A percentile compares a stretch with the other conserved stretches of the same genome.
Conservation (phyloP, 2,113 vertebrate genomes). For the Syngnathus scovelli region DNA sequence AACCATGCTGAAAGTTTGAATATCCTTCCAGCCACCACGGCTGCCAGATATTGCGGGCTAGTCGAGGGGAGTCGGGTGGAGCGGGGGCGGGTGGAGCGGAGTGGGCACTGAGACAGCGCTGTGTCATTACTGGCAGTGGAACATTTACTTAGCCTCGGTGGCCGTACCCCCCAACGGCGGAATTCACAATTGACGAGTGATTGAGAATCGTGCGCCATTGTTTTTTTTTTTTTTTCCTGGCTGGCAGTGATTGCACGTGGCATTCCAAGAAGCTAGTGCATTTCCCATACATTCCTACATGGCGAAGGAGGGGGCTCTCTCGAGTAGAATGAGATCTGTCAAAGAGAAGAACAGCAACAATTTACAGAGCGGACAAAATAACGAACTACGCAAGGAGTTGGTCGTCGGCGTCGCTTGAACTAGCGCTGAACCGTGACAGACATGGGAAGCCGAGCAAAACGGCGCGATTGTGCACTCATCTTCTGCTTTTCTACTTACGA, state of each 20-base stretch:
- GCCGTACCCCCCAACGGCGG: slow-evolving; percentile 13
- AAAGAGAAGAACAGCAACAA: slow-evolving; percentile 46
- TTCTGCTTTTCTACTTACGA: slow-evolving; percentile 44
- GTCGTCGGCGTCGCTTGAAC: slow-evolving; percentile 25
- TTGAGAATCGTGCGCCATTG: slow-evolving; percentile 32
- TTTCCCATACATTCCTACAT: slow-evolving; percentile 67
- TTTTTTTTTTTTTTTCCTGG: slow-evolving; percentile 26
- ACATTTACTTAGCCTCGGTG: slow-evolving; percentile 48
- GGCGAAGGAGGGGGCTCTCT: slow-evolving; percentile 32
- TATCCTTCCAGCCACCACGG: slow-evolving; percentile 49
- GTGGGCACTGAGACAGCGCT: slow-evolving; percentile 25
- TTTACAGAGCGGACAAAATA: slow-evolving; percentile 28
- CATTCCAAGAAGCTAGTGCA: slow-evolving; percentile 52
- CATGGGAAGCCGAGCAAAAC: slow-evolving; percentile 40
- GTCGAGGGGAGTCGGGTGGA: slow-evolving; percentile 27
- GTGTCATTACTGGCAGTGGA: slow-evolving; percentile 48
- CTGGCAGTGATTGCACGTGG: slow-evolving; percentile 39
- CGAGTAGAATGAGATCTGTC: slow-evolving; percentile 62
- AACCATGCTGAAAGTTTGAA: slow-evolving; percentile 58
- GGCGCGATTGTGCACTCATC: slow-evolving; percentile 8
- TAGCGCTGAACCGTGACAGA: slow-evolving; percentile 28
- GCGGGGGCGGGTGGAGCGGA: slow-evolving; percentile 27
- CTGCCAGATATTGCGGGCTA: slow-evolving; percentile 41
- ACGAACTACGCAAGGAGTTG: slow-evolving; percentile 33
- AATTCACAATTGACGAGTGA: slow-evolving; percentile 47